Conservation (phyloP, 2,888 invertebrate species). For the Matsumyia berberina region DNA sequence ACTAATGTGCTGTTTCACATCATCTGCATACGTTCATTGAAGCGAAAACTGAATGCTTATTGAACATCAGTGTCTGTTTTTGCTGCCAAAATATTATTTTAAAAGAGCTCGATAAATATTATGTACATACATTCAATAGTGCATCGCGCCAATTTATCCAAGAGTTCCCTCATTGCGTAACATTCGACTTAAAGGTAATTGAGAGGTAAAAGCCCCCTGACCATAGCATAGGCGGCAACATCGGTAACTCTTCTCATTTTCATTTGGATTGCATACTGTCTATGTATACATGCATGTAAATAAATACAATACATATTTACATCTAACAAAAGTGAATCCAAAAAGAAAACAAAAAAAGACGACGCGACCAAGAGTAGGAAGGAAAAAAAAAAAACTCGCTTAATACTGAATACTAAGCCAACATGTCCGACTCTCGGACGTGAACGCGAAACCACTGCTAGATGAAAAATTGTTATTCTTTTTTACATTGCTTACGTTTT, state of each 20-base stretch:
- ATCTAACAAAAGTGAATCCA: conserved; percentile 7
- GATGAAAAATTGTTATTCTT: conserved; percentile 5
- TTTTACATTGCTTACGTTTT: conserved; percentile 39
- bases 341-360: conserved; percentile 10
- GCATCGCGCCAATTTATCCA: background rate
- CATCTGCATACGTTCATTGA: too few relatives aligned
- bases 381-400: conserved; percentile 16
- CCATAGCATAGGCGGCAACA: background rate
- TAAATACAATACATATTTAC: too few relatives aligned
- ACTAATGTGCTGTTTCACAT: too few relatives aligned
- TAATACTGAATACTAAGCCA: conserved; percentile 5
- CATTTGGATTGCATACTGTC: conserved; percentile 13
- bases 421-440: background rate
- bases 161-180: background rate
- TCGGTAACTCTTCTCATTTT: conserved; percentile 15
- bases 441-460: conserved; percentile 7
- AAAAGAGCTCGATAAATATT: too few relatives aligned
- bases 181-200: conserved; percentile 18
- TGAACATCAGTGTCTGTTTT: too few relatives aligned
- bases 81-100: too few relatives aligned
- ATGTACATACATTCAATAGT: background rate
- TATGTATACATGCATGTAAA: too few relatives aligned
- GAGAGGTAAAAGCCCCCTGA: conserved; percentile 14
- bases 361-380: background rate
- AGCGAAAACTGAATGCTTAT: too few relatives aligned